Base-by-base conservation (phyloP, 2,113 vertebrate genomes). In the Motacilla tschutschensis region DNA sequence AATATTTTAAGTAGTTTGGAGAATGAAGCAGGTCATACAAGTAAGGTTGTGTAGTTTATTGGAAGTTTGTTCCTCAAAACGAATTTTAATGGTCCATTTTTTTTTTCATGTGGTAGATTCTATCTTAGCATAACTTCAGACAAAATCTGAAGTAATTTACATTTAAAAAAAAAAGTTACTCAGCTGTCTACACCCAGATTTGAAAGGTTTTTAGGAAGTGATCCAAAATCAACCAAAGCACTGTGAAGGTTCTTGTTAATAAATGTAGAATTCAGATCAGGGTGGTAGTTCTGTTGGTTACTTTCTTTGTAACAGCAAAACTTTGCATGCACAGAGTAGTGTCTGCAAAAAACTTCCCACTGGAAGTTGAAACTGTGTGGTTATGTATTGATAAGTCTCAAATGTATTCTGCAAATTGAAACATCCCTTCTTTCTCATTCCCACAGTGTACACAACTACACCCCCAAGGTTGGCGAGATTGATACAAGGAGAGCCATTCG, bases 401-500 rank as follows among this genome's bases (percentile, higher is more conserved):
- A 40, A 58, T 58, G 25, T 9, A 7, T 50, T 58, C 33, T 50
- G 48, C 33, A 48, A n/a, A 31, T 79, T 63, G 77, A 76, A 91
- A 51, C 62, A 66, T 54, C 19, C 8, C 47, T 75, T 91, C 69
- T 88, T 81, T 92, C 75, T 88, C 63, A 8, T 75, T 93, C 65
- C 33, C 29, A 13, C 97, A 99, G 99, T 91, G 99, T 99, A 54
- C 99, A 99, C 88, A 99, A 99, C 97, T 99, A 98, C 84, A 99
- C 99, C 17, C 99, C 99, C 38, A 99, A 99, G 79, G 98, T 99
- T 72, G 99, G 99, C 4, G 98, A 99, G 96, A 96, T 98, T 47
- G 99, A 99, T 85, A 99, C 99, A 0, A 97, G 99, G 95, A 96
- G 98, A 94, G 99, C 99, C n/a, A 99, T 99, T 83, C 97, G 98